Percentiles rank a stretch among this genome's conserved stretches.
Conservation (phyloP, 2,888 invertebrate genomes). For the Allygus modestus region DNA sequence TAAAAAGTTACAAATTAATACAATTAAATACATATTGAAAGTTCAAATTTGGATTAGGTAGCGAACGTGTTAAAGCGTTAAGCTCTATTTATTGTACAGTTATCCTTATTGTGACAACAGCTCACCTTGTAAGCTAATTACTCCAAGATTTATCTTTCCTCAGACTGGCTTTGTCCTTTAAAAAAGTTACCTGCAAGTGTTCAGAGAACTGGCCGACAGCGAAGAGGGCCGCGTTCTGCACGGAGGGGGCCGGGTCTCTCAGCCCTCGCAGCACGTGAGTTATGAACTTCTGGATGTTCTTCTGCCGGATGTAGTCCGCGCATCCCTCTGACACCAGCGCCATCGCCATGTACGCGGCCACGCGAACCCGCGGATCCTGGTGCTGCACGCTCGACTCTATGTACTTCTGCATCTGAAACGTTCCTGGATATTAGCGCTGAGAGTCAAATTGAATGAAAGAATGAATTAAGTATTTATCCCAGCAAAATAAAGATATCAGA, state of each 20-base stretch:
- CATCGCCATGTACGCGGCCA: slow-evolving; percentile 85
- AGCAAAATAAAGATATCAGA: no score
- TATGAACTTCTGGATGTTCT: slow-evolving; percentile 83
- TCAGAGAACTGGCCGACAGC: slow-evolving; percentile 90
- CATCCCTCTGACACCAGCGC: slow-evolving; percentile 89
- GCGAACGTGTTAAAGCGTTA: no score
- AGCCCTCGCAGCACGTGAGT: slow-evolving; percentile 85
- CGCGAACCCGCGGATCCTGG: slow-evolving; percentile 80
- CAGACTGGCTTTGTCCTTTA: no score
- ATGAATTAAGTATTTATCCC: neutral
- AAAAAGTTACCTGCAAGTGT: slow-evolving; percentile 85
- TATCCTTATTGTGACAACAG: no score
- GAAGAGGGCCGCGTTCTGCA: slow-evolving; percentile 87
- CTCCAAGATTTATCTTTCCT: no score
- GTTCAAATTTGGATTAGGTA: no score
- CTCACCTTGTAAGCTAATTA: no score
- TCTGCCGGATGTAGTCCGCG: slow-evolving; percentile 84
- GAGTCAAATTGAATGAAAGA: no score
- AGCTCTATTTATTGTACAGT: no score
- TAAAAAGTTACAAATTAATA: no score
- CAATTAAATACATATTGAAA: no score
- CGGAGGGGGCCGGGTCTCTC: slow-evolving; percentile 79
- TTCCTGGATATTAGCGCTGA: neutral
- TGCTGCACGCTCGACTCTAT: slow-evolving; percentile 82
- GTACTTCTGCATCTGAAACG: slow-evolving; percentile 75